A percentile compares a stretch with the other conserved stretches of the same genome.
Conservation (phyloP, 1,140 invertebrate species). For the Drosophila sulfurigaster region DNA sequence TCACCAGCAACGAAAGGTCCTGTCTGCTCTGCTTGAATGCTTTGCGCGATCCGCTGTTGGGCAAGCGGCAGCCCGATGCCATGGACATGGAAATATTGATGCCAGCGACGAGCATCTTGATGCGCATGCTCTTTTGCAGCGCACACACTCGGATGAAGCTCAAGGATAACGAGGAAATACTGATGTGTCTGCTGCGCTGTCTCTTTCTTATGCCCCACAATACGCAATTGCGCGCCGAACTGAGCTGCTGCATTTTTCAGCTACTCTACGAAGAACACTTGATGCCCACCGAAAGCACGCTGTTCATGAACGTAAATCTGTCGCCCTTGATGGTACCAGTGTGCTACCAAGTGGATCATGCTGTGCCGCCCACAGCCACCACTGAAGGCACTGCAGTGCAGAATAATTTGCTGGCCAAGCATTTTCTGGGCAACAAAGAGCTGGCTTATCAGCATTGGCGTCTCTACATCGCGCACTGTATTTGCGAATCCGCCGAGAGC, state of each 20-base stretch:
- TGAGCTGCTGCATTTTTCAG: constrained; percentile 61
- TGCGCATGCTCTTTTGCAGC: constrained; percentile 55
- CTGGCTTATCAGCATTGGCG: constrained; percentile 59
- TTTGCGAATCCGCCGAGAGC: constrained; percentile 6
- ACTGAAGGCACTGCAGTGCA: constrained; percentile 36
- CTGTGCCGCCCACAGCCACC: neutral
- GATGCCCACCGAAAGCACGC: constrained; percentile 19
- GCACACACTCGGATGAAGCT: constrained; percentile 44
- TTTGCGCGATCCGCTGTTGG: constrained; percentile 42
- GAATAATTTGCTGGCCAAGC: neutral
- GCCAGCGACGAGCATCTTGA: constrained; percentile 66
- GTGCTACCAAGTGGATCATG: constrained; percentile 14
- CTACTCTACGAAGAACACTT: constrained; percentile 58
- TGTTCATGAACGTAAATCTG: constrained; percentile 45
- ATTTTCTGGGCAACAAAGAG: constrained; percentile 25
- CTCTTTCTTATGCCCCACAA: constrained; percentile 52
- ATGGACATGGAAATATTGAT: constrained; percentile 45
- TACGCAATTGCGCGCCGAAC: constrained; percentile 45
- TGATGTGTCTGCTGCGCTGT: constrained; percentile 55
- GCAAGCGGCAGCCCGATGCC: too few species aligned
- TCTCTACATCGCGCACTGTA: constrained; percentile 29
- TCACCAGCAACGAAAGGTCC: constrained; percentile 23
- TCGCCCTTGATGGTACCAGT: constrained; percentile 54
- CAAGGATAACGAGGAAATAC: constrained; percentile 41
- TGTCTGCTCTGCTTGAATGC: constrained; percentile 36